Evolutionary conservation across 2,113 vertebrate genomes (phyloP).

Genomic region (Hydrolagus affinis): DNA sequence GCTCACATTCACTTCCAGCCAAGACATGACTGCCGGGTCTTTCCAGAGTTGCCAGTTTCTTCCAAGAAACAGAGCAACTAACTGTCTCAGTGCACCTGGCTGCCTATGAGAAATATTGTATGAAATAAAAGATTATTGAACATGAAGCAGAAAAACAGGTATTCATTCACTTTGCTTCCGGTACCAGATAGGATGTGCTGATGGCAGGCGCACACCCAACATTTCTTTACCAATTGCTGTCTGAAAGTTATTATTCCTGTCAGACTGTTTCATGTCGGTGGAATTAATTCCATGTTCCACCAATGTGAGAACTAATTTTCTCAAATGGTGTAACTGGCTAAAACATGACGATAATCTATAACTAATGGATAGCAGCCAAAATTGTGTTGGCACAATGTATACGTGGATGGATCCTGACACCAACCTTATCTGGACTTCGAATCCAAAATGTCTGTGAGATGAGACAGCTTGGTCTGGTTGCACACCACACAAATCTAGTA

Average conservation of each 20-base stretch:
- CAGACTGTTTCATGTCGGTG: not conserved
- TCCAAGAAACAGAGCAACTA: slow-evolving; percentile 78
- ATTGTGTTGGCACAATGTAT: not conserved
- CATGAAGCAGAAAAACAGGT: not conserved
- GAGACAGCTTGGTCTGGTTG: slow-evolving; percentile 69
- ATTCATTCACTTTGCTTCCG: not conserved
- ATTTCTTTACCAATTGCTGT: not conserved
- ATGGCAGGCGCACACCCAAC: not conserved
- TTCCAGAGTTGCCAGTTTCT: slow-evolving; percentile 78
- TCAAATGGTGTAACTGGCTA: not conserved
- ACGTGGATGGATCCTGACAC: not conserved
- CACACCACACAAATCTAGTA: slow-evolving; percentile 79
- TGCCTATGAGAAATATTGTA: slow-evolving; percentile 54
- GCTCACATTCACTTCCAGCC: slow-evolving; percentile 76
- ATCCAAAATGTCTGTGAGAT: slow-evolving; percentile 76
- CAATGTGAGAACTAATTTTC: not conserved
- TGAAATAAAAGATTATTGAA: not conserved
- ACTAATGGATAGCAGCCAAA: not conserved
- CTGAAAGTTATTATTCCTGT: not conserved
- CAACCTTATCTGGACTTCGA: slow-evolving; percentile 75
- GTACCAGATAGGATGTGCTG: not conserved
- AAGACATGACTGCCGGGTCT: slow-evolving; percentile 71
- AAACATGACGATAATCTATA: not conserved
- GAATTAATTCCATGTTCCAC: not conserved
- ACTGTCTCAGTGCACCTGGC: slow-evolving; percentile 71